phyloP scores from a whole-genome alignment of 1,140 invertebrate genomes.

The Drosophila sproati region DNA sequence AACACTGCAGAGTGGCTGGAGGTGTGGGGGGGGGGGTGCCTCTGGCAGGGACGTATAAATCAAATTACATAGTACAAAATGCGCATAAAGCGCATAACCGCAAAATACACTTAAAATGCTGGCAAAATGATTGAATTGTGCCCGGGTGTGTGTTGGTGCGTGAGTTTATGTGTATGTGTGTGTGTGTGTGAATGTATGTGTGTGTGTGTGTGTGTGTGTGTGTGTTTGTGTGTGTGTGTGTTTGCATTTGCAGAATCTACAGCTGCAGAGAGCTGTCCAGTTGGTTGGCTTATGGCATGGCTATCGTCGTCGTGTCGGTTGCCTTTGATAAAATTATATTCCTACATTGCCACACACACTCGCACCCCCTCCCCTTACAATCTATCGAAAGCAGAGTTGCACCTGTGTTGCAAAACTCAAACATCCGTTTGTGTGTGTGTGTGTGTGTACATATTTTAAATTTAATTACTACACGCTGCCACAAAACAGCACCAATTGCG shows the following conservation, averaged over 20 bases:
- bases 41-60: conserved; percentile 43
- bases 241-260: conserved; percentile 37
- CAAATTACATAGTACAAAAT: conserved; percentile 77
- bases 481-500: conserved; percentile 65
- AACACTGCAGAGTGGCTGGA: background rate
- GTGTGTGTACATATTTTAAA: conserved; percentile 76
- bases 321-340: conserved; percentile 79
- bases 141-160: conserved; percentile 14
- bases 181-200: conserved; percentile 6
- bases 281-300: conserved; percentile 62
- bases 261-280: conserved; percentile 32
- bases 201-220: background rate
- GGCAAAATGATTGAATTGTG: conserved; percentile 78
- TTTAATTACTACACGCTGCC: conserved; percentile 74
- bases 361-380: background rate
- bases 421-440: conserved; percentile 39
- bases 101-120: conserved; percentile 81
- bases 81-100: conserved; percentile 75
- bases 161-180: conserved; percentile 5
- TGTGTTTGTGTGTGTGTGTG: conserved; percentile 5
- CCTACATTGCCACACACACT: background rate
- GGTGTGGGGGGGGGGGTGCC: background rate
- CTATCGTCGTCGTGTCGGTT: conserved; percentile 41
- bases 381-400: conserved; percentile 13
- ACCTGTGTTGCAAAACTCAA: conserved; percentile 71